Percentiles rank a stretch among this genome's conserved stretches.
phyloP scores from a whole-genome alignment of 92 coral and sea anemone genomes.

The Virgularia gustaviana region DNA sequence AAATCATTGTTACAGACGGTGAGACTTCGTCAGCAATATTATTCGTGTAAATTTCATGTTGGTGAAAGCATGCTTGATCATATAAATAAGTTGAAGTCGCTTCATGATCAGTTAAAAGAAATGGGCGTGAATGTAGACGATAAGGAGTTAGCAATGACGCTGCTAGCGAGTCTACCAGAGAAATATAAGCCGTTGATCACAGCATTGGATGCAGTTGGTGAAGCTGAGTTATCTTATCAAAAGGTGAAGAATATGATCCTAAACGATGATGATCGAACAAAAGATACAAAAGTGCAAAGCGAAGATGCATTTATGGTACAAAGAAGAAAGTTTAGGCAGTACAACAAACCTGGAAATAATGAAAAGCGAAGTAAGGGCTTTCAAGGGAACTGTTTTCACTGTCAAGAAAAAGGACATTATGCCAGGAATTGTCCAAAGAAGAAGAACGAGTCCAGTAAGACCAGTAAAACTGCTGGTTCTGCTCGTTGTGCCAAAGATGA shows the following conservation, averaged over 20 bases:
- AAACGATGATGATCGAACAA: conserved; percentile 14
- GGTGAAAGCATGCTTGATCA: conserved; percentile 34
- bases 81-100: conserved; percentile 10
- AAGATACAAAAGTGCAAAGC: neutral
- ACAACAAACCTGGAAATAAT: no score
- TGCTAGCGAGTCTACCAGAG: conserved; percentile 30
- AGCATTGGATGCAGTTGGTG: conserved; percentile 40
- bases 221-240: conserved; percentile 28
- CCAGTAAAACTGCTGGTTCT: no score
- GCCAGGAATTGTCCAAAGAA: neutral
- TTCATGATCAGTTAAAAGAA: conserved; percentile 33
- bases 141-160: conserved; percentile 30
- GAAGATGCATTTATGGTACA: conserved; percentile 14
- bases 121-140: conserved; percentile 31
- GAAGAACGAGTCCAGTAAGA: neutral
- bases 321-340: no score
- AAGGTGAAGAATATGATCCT: conserved; percentile 15
- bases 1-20: conserved; percentile 29
- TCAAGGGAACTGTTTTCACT: neutral
- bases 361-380: no score
- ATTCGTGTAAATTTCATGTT: conserved; percentile 2
- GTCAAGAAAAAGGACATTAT: conserved; percentile 4
- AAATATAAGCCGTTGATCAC: conserved; percentile 37
- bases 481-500: no score
- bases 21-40: conserved; percentile 30